Base-by-base conservation (phyloP, 37 sponge, comb jelly and placozoan species). In the Aplysina aerophoba region DNA sequence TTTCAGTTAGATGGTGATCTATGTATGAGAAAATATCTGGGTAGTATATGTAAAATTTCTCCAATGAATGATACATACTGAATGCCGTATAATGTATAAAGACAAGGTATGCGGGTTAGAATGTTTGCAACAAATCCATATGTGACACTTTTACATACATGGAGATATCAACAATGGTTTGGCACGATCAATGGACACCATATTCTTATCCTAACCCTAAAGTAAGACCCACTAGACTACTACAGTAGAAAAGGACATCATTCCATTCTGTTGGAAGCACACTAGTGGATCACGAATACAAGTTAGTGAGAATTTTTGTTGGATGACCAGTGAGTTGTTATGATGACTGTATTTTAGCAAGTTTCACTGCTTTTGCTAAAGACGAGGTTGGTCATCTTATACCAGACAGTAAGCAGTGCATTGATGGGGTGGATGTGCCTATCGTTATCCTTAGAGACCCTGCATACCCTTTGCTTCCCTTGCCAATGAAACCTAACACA, bases 391-490 rank as follows among this genome's bases (percentile, higher is more conserved):
- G n/a, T n/a, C n/a, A n/a, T n/a, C n/a, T n/a, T n/a, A n/a, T n/a
- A n/a, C n/a, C n/a, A n/a, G n/a, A n/a, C n/a, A n/a, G n/a, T n/a
- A n/a, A n/a, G n/a, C n/a, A n/a, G n/a, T n/a, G n/a, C n/a, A n/a
- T n/a, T n/a, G n/a, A n/a, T n/a, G n/a, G n/a, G n/a, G 34, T 21
- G 8, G 55, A 28, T 22, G 55, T 79, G 44, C 80, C 80, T 73
- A 59, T 86, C 50, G 11, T 86, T 0, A 64, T 89, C 11, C 37
- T 89, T 50, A 85, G 89, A 64, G 89, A 89, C 58, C 89, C 89
- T 36, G 85, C 89, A 27, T 89, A 79, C 66, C 80, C 88, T 13
- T 73, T 79, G 12, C 44, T 21, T 15, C 44, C 28, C 5, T 79
- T 56, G 80, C 80, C 55, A 5, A 24, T 79, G 12, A 79, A 79